Evolutionary conservation across 2,113 vertebrate genomes (phyloP), one percentile per base, ranked within the genome.

Genomic region (Natator depressus): DNA sequence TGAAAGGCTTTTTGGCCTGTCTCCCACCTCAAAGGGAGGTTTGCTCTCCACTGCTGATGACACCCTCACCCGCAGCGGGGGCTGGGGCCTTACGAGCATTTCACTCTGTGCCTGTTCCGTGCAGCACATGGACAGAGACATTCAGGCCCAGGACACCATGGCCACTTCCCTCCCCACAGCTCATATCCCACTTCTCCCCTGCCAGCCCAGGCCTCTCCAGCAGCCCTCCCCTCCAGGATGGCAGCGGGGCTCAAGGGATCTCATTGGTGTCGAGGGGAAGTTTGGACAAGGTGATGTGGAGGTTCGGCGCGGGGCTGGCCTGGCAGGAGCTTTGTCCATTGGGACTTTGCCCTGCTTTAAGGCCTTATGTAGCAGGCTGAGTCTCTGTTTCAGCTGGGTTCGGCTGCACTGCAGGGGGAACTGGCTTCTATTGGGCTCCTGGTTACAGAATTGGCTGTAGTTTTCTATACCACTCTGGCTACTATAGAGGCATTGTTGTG

Each of bases 1-100:
- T 0, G 0, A 2, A 1, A 65, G 14, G 1, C 11, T 10, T 3
- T n/a, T 51, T 22, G 80, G 50, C n/a, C 12, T n/a, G 7, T 53
- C 20, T 51, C 79, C 9, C 35, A 12, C n/a, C 35, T 51, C 20
- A 47, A 11, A 22, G 53, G 53, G 53, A 62, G 29, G 29, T 62
- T 62, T 6, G 14, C 59, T 62, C 59, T 62, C 59, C 59, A 62
- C 59, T 62, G 59, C 29, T 14, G 12, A 29, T 12, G 25, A 35
- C 4, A 57, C 10, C 29, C 29, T 13, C 53, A 54, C 8, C 14
- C 53, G 8, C 20, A 54, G 53, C 7, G 14, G 19, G 51, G 53
- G 19, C 53, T 53, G 19, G 53, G 53, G 53, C 53, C 53, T 53
- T 53, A 20, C 19, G 53, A 20, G 19, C 20, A 54, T 54, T 22